Evolutionary conservation across 1,140 invertebrate species (phyloP).

Genomic region (Megalonaias nervosa): DNA sequence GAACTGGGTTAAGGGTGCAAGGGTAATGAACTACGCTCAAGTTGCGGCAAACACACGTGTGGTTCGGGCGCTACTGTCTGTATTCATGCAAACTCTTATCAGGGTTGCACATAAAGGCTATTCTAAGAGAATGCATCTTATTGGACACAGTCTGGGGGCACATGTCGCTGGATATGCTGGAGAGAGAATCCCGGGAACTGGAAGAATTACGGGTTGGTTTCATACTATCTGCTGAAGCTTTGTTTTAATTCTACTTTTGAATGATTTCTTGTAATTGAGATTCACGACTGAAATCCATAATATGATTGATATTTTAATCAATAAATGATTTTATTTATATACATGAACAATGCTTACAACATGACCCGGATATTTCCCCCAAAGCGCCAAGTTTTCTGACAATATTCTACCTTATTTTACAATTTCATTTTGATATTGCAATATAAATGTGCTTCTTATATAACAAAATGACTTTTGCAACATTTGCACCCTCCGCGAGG

Average conservation of each 20-base stretch:
- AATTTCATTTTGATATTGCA: too few relatives aligned
- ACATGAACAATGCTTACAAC: too few relatives aligned
- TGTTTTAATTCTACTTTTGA: neutral
- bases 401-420: too few relatives aligned
- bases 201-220: constrained; percentile 77
- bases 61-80: constrained; percentile 90
- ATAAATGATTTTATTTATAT: neutral
- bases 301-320: neutral
- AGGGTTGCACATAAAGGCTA: constrained; percentile 1
- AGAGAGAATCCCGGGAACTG: constrained; percentile 84
- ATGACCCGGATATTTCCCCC: too few relatives aligned
- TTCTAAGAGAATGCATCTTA: constrained; percentile 77
- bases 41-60: constrained; percentile 93
- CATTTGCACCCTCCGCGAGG: too few relatives aligned
- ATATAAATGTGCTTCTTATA: too few relatives aligned
- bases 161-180: constrained; percentile 92
- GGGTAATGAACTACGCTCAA: constrained; percentile 87
- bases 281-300: neutral
- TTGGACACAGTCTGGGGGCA: constrained; percentile 92
- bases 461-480: too few relatives aligned
- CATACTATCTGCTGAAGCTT: neutral
- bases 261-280: neutral
- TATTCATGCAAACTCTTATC: constrained; percentile 74
- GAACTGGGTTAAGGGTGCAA: constrained; percentile 93
- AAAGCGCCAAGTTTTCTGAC: neutral